Percentiles rank a stretch among this genome's conserved stretches.
Evolutionary conservation across 1,140 invertebrate species (phyloP).

Genomic region (Caerostris darwini): DNA sequence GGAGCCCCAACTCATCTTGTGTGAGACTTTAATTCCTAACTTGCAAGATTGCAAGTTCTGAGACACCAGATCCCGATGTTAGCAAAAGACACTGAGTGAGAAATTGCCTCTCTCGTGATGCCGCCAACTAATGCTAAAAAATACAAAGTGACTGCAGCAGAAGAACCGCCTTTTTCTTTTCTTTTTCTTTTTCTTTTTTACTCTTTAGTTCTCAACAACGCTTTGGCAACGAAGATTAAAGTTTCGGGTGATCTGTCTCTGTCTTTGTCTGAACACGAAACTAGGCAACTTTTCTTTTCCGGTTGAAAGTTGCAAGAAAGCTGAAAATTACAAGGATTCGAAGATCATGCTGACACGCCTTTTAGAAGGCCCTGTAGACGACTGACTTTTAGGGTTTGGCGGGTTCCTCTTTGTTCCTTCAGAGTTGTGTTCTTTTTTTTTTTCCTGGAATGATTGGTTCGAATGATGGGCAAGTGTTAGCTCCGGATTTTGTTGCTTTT

Average conservation of each 20-base stretch:
- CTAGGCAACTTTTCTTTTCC: slow-evolving; percentile 39
- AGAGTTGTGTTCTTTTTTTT: not conserved
- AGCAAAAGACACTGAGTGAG: slow-evolving; percentile 1
- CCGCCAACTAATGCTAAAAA: slow-evolving; percentile 59
- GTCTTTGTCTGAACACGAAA: slow-evolving; percentile 68
- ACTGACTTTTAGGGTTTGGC: not conserved
- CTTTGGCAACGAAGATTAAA: slow-evolving; percentile 58
- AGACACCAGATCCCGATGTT: slow-evolving; percentile 48
- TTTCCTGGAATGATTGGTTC: not conserved
- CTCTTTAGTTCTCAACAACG: not conserved
- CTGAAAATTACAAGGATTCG: slow-evolving; percentile 63
- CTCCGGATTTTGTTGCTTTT: slow-evolving; percentile 7
- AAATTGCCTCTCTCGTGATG: slow-evolving; percentile 7
- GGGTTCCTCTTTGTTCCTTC: not conserved
- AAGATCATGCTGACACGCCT: slow-evolving; percentile 41
- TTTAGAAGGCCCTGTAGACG: not conserved
- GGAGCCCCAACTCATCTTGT: not conserved
- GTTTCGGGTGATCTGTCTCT: slow-evolving; percentile 64
- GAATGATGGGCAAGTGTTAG: not conserved
- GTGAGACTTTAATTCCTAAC: slow-evolving; percentile 37
- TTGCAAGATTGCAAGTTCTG: slow-evolving; percentile 34
- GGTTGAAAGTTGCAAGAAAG: slow-evolving; percentile 40
- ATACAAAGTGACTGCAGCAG: slow-evolving; percentile 65
- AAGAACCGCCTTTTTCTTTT: slow-evolving; percentile 14
- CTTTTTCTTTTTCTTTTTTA: not conserved